Percentiles rank a stretch among this genome's conserved stretches.
Evolutionary conservation across 2,888 invertebrate genomes (phyloP).

Genomic region (Leistus spinibarbis): DNA sequence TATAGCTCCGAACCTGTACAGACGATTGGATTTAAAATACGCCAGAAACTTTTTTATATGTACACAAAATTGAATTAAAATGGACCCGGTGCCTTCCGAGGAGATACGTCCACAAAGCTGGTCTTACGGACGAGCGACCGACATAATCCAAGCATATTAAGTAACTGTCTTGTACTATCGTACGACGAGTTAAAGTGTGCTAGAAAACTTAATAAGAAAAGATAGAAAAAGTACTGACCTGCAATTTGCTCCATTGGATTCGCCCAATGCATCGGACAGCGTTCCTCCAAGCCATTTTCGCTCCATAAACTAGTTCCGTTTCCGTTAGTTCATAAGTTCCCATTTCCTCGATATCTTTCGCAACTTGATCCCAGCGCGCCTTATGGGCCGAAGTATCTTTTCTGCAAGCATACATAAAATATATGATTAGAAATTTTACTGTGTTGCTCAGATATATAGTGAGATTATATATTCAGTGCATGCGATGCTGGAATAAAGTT

Average conservation of each 20-base stretch:
- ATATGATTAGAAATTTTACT: background rate
- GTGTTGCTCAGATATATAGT: background rate
- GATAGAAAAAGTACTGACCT: conserved; percentile 69
- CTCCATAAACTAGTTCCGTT: conserved; percentile 92
- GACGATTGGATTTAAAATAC: no score
- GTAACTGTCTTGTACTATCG: no score
- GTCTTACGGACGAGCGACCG: no score
- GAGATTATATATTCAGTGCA: background rate
- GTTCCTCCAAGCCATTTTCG: conserved; percentile 95
- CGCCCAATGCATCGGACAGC: conserved; percentile 92
- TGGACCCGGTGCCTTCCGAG: no score
- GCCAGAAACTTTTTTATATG: no score
- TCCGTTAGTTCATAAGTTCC: conserved; percentile 92
- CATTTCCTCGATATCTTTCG: conserved; percentile 73
- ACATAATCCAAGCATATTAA: no score
- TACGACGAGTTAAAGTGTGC: no score
- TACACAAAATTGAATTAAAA: no score
- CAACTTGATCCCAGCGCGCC: conserved; percentile 82
- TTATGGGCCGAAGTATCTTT: conserved; percentile 81
- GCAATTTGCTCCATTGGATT: conserved; percentile 96
- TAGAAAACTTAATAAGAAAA: no score
- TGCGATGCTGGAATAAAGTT: background rate
- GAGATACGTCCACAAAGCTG: no score
- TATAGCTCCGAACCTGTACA: no score
- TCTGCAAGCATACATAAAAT: conserved; percentile 57